These are phyloP conservation scores for Ornithorhynchus anatinus DNA, from an alignment of 2,113 vertebrate genomes.

Conservation along the genomic window DNA sequence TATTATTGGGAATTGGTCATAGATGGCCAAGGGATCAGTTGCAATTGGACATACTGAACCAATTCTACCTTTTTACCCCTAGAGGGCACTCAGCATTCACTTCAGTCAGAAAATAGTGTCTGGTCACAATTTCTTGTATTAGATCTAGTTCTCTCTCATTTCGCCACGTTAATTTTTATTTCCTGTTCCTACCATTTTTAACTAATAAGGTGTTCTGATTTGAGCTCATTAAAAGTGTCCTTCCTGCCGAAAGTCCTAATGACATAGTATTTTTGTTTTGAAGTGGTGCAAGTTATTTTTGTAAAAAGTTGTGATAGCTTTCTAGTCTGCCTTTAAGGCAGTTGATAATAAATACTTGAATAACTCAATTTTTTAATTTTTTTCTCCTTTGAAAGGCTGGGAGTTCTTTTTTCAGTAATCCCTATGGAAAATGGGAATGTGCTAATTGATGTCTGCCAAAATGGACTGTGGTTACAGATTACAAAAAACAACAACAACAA, in stretches of 20 bases:
- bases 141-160: too few relatives aligned
- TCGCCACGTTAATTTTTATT: not conserved
- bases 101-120: not conserved
- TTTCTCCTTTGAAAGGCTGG: not conserved
- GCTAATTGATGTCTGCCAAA: too few relatives aligned
- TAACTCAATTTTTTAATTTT: not conserved
- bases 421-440: too few relatives aligned
- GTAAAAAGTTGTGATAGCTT: not conserved
- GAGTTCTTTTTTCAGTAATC: too few relatives aligned
- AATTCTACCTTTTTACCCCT: constrained; percentile 4
- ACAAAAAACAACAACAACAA: too few relatives aligned
- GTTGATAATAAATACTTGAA: not conserved
- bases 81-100: constrained; percentile 28
- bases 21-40: too few relatives aligned
- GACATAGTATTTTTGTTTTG: not conserved
- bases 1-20: too few relatives aligned
- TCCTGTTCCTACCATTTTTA: not conserved
- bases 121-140: not conserved
- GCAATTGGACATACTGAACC: not conserved
- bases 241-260: not conserved
- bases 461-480: too few relatives aligned
- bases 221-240: not conserved
- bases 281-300: not conserved
- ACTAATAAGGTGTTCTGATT: accelerated
- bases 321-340: accelerated